Conservation (phyloP, 2,888 invertebrate species). For the Emesis furor region DNA sequence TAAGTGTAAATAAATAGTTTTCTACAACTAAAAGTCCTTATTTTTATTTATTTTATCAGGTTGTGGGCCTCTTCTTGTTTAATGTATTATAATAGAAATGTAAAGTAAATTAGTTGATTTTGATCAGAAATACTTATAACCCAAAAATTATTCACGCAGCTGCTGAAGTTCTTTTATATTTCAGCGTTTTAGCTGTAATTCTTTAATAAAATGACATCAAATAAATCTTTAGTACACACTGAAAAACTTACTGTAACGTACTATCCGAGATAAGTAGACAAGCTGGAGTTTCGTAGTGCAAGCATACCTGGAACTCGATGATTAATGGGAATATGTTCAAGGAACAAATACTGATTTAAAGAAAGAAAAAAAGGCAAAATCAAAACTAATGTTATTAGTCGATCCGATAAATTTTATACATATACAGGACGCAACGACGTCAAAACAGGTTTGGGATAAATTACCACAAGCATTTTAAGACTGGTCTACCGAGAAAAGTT, state of each 20-base stretch:
- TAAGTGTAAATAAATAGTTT: too few relatives aligned
- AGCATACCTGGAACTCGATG: slow-evolving; percentile 40
- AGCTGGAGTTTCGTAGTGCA: slow-evolving; percentile 6
- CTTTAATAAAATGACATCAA: slow-evolving; percentile 28
- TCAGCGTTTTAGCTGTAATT: slow-evolving; percentile 34
- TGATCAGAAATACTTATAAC: not conserved
- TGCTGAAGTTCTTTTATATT: slow-evolving; percentile 25
- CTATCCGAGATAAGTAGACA: slow-evolving; percentile 4
- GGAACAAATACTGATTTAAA: slow-evolving; percentile 14
- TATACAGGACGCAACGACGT: slow-evolving; percentile 25
- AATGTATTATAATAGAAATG: not conserved
- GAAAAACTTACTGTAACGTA: slow-evolving; percentile 9
- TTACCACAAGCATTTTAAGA: slow-evolving; percentile 6
- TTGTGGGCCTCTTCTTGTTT: slow-evolving; percentile 2
- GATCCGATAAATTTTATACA: slow-evolving; percentile 33
- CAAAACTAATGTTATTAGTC: slow-evolving; percentile 36
- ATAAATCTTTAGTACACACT: not conserved
- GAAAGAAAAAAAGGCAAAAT: slow-evolving; percentile 46
- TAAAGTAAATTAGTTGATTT: slow-evolving; percentile 3
- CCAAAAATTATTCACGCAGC: not conserved
- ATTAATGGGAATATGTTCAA: slow-evolving; percentile 25
- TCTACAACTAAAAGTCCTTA: too few relatives aligned
- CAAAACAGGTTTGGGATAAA: not conserved
- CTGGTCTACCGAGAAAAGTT: too few relatives aligned
- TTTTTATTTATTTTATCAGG: not conserved